A percentile compares a stretch with the other conserved stretches of the same genome.
Conservation (phyloP, 2,888 invertebrate genomes). For the Agrochola lota region DNA sequence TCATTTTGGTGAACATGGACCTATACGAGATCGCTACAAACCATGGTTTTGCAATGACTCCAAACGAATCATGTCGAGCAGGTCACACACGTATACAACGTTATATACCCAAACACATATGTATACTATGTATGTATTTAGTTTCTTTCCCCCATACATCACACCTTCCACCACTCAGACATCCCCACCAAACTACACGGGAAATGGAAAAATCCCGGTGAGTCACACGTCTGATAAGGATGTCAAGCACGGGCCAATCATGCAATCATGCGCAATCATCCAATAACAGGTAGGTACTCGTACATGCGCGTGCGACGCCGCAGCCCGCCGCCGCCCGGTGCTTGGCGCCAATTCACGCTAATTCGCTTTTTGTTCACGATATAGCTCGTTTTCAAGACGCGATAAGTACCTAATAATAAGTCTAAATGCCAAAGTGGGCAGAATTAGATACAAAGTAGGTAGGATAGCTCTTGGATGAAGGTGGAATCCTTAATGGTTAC, state of each 20-base stretch:
- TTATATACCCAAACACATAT: not conserved
- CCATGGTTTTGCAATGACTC: not conserved
- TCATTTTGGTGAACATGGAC: not conserved
- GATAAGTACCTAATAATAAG: slow-evolving; percentile 41
- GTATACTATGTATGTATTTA: not conserved
- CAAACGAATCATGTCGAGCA: not conserved
- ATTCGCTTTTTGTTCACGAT: slow-evolving; percentile 63
- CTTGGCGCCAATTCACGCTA: slow-evolving; percentile 63
- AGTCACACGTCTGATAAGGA: slow-evolving; percentile 75
- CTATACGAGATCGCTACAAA: not conserved
- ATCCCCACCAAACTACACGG: slow-evolving; percentile 32
- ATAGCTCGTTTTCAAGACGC: slow-evolving; percentile 49
- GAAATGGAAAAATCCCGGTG: slow-evolving; percentile 65
- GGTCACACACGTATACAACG: not conserved
- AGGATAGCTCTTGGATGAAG: not conserved
- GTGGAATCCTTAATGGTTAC: slow-evolving; percentile 8
- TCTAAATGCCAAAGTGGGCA: slow-evolving; percentile 36
- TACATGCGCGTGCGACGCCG: slow-evolving; percentile 54
- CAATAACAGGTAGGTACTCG: slow-evolving; percentile 73
- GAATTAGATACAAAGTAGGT: not conserved
- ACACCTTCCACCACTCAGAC: not conserved
- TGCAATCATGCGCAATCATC: slow-evolving; percentile 75
- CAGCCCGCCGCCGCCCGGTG: slow-evolving; percentile 39
- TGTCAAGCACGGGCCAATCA: slow-evolving; percentile 71
- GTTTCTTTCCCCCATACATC: not conserved